Evolutionary conservation across 2,888 invertebrate genomes (phyloP).

Genomic region (Parasteatoda lunata): DNA sequence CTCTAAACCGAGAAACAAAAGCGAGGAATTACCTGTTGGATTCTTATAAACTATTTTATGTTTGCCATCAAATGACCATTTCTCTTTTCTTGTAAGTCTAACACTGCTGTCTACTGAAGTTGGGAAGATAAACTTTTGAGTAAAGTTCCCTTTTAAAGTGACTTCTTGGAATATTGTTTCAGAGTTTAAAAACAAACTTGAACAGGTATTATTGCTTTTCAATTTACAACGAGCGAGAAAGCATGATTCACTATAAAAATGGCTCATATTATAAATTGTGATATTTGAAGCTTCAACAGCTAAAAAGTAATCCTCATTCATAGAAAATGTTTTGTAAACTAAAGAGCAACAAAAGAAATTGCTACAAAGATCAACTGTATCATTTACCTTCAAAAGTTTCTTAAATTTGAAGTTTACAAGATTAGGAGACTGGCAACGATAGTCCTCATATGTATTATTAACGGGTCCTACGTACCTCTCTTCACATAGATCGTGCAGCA

Average conservation of each 20-base stretch:
- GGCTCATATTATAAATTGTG: slow-evolving; percentile 5
- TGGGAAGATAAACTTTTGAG: slow-evolving; percentile 20
- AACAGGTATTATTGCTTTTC: background rate
- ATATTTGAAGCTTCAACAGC: slow-evolving; percentile 5
- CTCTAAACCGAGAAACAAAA: slow-evolving; percentile 30
- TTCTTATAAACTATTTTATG: background rate
- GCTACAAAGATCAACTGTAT: slow-evolving; percentile 38
- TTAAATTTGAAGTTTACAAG: slow-evolving; percentile 13
- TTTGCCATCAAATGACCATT: slow-evolving; percentile 33
- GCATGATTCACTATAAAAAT: slow-evolving; percentile 27
- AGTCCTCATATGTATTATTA: background rate
- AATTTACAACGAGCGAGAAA: slow-evolving; percentile 36
- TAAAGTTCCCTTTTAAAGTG: slow-evolving; percentile 39
- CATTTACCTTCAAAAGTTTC: slow-evolving; percentile 16
- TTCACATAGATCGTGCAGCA: background rate
- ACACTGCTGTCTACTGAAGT: slow-evolving; percentile 24
- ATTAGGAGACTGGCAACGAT: slow-evolving; percentile 29
- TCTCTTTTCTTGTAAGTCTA: slow-evolving; percentile 1
- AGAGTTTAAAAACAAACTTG: slow-evolving; percentile 10
- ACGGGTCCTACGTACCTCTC: slow-evolving; percentile 8
- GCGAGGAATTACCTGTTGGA: background rate
- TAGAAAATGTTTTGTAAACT: slow-evolving; percentile 35
- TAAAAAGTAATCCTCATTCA: slow-evolving; percentile 44
- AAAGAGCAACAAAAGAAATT: slow-evolving; percentile 63
- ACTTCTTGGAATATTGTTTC: slow-evolving; percentile 26